Base-by-base conservation (phyloP, 2,113 vertebrate genomes). In the Neotragus moschatus region DNA sequence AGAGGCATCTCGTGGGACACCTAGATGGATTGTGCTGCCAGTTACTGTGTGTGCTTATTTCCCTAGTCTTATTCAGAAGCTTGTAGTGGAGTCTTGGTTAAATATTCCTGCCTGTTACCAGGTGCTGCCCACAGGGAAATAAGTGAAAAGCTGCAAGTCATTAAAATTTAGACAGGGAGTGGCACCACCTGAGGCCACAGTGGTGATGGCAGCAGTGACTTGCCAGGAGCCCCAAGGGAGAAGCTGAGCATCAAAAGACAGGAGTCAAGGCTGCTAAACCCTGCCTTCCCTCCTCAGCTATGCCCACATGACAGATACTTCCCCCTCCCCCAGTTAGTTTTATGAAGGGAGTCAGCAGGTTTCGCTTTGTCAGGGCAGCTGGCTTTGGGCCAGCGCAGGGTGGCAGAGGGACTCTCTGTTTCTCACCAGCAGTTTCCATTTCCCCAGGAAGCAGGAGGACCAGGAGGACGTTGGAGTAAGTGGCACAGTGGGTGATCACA, bases 31-130 rank as follows among this genome's bases (percentile, higher is more conserved):
- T 13, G 75, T 14, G 14, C 45, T 85, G 80, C 70, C 26, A 49
- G 5, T 33, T 49, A 43, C 1, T 4, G 1, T 10, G 2, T 49
- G 51, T 47, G 15, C 25, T 75, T 63, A 60, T 58, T 96, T 90
- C 49, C 33, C 39, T 58, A 33, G 36, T 45, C 12, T 43, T 90
- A 80, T 16, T 63, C 28, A 56, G 77, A 49, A 95, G n/a, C 45
- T 81, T 47, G 17, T 49, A 45, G 17, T 30, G 47, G 60, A 91
- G 30, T 82, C 49, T 55, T 14, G 15, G 63, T 77, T 91, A 91
- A 96, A 88, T 90, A 93, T 94, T 47, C 70, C 77, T 91, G 60
- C 43, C 70, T 53, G 3, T 30, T 92, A 85, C 61, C 93, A 95
- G 77, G 66, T 75, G 36, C 88, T 84, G 66, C 51, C 66, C 55